Evolutionary conservation across 1,140 invertebrate species (phyloP).

Genomic region (Frieseomelitta varia): DNA sequence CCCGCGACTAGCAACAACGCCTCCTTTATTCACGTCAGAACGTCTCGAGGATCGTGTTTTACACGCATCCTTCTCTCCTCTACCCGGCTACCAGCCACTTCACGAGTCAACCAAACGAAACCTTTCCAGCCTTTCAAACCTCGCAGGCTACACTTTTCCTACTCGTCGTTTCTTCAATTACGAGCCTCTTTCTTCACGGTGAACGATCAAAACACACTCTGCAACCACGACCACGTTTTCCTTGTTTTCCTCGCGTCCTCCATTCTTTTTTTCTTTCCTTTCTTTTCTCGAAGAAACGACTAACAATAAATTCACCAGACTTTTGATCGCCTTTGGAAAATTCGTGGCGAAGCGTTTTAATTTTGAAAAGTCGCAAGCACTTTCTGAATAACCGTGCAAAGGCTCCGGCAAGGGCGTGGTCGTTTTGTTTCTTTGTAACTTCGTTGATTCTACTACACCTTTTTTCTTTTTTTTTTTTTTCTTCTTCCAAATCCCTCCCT

Average conservation of each 20-base stretch:
- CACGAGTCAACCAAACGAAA: slow-evolving; percentile 13
- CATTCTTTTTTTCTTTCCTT: too few species aligned
- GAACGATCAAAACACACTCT: not conserved
- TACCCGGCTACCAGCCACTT: slow-evolving; percentile 8
- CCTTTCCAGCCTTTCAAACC: slow-evolving; percentile 4
- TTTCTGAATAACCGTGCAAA: not conserved
- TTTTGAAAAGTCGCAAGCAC: not conserved
- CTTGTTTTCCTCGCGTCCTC: not conserved
- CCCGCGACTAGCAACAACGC: slow-evolving; percentile 31
- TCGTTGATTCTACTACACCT: not conserved
- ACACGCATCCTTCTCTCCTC: slow-evolving; percentile 27
- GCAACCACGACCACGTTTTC: not conserved
- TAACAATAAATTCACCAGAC: not conserved
- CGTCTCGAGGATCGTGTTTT: slow-evolving; percentile 33
- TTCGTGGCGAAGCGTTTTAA: not conserved
- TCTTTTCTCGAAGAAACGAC: too few species aligned
- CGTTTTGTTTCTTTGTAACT: too few species aligned
- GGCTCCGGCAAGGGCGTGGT: not conserved
- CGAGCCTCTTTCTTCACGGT: not conserved
- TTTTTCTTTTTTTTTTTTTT: too few species aligned
- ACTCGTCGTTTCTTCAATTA: not conserved
- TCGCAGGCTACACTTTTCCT: not conserved
- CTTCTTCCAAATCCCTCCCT: too few species aligned
- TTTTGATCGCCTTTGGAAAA: not conserved
- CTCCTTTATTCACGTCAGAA: slow-evolving; percentile 37